Conservation (phyloP, 2,888 invertebrate genomes). For the Aspidiotus rigidus region DNA sequence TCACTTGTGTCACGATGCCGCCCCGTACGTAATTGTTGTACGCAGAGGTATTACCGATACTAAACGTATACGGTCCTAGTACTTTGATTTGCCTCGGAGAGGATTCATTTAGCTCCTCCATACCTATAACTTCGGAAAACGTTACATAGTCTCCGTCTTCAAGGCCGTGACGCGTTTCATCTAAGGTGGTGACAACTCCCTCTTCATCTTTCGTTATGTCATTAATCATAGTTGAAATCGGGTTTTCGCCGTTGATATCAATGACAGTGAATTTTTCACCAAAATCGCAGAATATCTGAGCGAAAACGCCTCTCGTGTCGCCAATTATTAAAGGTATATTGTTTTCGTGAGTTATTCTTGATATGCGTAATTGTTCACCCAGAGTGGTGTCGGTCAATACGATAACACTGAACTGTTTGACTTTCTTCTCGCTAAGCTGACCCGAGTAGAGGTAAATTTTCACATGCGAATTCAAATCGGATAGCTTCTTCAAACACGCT, state of each 20-base stretch:
- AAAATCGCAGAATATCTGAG: slow-evolving; percentile 95
- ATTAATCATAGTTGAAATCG: slow-evolving; percentile 87
- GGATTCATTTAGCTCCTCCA: slow-evolving; percentile 86
- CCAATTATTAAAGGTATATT: slow-evolving; percentile 79
- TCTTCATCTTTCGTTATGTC: slow-evolving; percentile 73
- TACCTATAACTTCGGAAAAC: slow-evolving; percentile 91
- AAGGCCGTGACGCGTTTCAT: slow-evolving; percentile 91
- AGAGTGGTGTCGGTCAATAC: slow-evolving; percentile 72
- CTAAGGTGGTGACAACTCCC: slow-evolving; percentile 87
- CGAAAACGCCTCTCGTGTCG: slow-evolving; percentile 84
- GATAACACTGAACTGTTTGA: slow-evolving; percentile 73
- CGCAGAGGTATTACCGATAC: slow-evolving; percentile 80
- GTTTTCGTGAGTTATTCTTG: slow-evolving; percentile 71
- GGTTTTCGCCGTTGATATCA: slow-evolving; percentile 85
- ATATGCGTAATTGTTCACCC: slow-evolving; percentile 69
- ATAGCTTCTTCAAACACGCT: slow-evolving; percentile 66
- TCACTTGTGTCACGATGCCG: slow-evolving; percentile 90
- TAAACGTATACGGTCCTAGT: slow-evolving; percentile 88
- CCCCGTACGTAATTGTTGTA: slow-evolving; percentile 75
- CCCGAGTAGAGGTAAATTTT: slow-evolving; percentile 67
- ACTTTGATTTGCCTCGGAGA: slow-evolving; percentile 86
- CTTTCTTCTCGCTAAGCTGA: slow-evolving; percentile 63
- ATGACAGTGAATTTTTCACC: slow-evolving; percentile 79
- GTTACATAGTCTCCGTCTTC: slow-evolving; percentile 95
- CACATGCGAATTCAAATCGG: slow-evolving; percentile 87